phyloP scores from a whole-genome alignment of 2,113 vertebrate genomes.

The Colaptes auratus region DNA sequence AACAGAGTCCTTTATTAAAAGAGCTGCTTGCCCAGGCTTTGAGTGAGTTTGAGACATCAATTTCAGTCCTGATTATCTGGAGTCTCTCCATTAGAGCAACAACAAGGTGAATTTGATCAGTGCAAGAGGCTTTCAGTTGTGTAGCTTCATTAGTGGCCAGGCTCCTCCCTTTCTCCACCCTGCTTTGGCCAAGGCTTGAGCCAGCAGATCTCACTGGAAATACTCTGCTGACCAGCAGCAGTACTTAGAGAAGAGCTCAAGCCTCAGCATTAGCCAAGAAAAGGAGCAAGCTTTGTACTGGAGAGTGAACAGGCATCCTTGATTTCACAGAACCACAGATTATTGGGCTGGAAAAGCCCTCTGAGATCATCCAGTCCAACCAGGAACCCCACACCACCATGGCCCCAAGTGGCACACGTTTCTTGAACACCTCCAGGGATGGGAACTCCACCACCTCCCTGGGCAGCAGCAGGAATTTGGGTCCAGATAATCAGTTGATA shows the following conservation, averaged over 20 bases:
- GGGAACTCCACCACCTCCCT: neutral
- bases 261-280: neutral
- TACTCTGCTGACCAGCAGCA: neutral
- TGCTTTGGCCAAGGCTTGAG: neutral
- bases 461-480: neutral
- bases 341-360: no score
- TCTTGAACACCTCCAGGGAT: no score
- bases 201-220: neutral
- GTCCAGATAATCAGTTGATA: neutral
- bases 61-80: neutral
- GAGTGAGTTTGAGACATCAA: neutral
- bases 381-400: no score
- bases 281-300: neutral
- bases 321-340: no score
- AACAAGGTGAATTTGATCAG: neutral
- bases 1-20: neutral
- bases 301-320: neutral
- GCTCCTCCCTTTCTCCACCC: neutral
- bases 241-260: neutral
- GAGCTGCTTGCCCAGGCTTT: neutral
- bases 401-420: no score
- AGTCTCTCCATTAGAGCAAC: neutral
- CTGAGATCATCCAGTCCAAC: no score
- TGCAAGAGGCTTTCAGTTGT: neutral
- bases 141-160: neutral